phyloP scores from a whole-genome alignment of 2,113 vertebrate genomes.

The Takifugu flavidus region DNA sequence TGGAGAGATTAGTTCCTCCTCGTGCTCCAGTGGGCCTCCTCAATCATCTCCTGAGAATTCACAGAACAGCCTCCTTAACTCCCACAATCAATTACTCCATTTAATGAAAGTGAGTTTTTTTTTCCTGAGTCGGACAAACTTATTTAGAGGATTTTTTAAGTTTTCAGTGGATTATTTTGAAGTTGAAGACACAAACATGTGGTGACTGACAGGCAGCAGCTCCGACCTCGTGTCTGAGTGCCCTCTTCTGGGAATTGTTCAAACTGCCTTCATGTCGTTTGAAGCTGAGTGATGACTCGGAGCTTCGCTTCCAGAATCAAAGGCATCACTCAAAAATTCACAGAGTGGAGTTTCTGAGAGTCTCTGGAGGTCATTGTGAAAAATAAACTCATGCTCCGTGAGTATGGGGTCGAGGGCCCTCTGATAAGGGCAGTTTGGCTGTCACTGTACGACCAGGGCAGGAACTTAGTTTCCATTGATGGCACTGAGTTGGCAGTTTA shows the following conservation, averaged over 20 bases:
- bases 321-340: conserved; percentile 14
- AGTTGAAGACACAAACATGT: not conserved
- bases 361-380: not conserved
- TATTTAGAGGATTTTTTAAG: not conserved
- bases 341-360: not conserved
- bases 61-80: conserved; percentile 51
- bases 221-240: conserved; percentile 72
- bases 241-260: conserved; percentile 81
- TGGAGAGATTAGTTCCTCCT: conserved; percentile 90
- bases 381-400: not conserved
- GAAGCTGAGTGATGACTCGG: not conserved
- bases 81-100: conserved; percentile 29
- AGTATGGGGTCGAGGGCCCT: too few species aligned
- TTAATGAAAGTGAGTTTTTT: not conserved
- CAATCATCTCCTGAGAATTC: conserved; percentile 82
- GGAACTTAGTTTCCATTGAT: too few species aligned
- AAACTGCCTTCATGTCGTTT: conserved; percentile 46
- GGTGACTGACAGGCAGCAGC: conserved; percentile 36
- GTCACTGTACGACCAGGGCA: too few species aligned
- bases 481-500: too few species aligned
- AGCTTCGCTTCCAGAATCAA: not conserved
- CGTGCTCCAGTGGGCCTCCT: conserved; percentile 88
- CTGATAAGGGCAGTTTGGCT: too few species aligned
- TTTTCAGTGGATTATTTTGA: not conserved
- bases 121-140: too few species aligned